Evolutionary conservation across 2,888 invertebrate genomes (phyloP), one percentile per base, ranked within the genome.

Genomic region (Lasioglossum figueresi): DNA sequence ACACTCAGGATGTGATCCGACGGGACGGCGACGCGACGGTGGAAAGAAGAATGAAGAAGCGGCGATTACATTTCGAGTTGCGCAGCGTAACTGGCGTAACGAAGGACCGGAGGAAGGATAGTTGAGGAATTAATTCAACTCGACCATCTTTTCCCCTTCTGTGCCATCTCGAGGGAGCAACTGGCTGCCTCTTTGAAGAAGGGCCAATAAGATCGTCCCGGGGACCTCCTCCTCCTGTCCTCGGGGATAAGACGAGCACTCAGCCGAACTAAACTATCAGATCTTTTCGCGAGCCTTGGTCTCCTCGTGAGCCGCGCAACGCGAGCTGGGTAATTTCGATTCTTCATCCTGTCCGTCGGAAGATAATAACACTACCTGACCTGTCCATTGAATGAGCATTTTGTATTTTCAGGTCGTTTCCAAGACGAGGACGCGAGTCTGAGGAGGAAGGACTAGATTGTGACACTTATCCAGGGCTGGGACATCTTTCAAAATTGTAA

Each of bases 141-240:
- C 80, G 78, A 87, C 79, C 81, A 87, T 73, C 87, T 80, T 80
- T 48, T 66, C 85, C 83, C 81, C 85, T 83, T 85, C 78, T 74
- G 76, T 75, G 76, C 68, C 83, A 84, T 90, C 91, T 87, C 89
- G 82, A 80, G 89, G 85, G 90, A 88, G 88, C 87, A 87, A 88
- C 86, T 88, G 89, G 89, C 88, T 89, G 91, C 90, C 90, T 90
- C 91, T 92, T 92, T 91, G 90, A 91, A 89, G 89, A 80, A 87
- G 90, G 92, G 92, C 91, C 92, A 90, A 93, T 92, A 92, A 93
- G 89, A 92, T 91, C 88, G 88, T 84, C 82, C 84, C 73, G 79
- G 78, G 83, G 74, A 89, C 87, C 88, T 88, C 89, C 88, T 89
- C 89, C 88, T 78, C 81, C 83, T 84, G 85, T 88, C 88, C 85